Evolutionary conservation across 2,113 vertebrate genomes (phyloP), one percentile per base, ranked within the genome.

Genomic region (Seriola aureovittata): DNA sequence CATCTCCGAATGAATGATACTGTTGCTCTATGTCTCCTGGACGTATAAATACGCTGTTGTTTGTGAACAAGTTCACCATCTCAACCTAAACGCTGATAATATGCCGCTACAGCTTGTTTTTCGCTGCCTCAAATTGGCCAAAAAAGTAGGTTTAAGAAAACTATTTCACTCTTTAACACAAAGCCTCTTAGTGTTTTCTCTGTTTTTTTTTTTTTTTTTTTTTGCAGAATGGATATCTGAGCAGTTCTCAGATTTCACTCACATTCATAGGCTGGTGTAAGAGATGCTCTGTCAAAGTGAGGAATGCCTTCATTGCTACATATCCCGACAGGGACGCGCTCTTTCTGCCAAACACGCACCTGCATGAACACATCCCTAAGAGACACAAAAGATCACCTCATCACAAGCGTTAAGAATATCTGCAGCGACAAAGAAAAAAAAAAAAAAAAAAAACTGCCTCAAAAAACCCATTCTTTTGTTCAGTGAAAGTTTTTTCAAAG

Each of bases 231-330:
- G 77, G 75, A 87, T 80, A 89, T 71, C 58, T 12, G 25, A 80
- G 82, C 73, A 34, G 63, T 8, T 80, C 85, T 91, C 77, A 57
- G 68, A 71, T 91, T 92, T 93, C 86, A 23, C 57, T 57, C 4
- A 46, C 66, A 84, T 84, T 88, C 69, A 59, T 19, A 16, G 19
- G 29, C 50, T 58, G 84, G 63, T 76, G 71, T 75, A 60, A 88
- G 73, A 62, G 84, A 91, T 70, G 81, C 63, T 78, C 21, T 75
- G 81, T 91, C 73, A 68, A 17, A 44, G 58, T 67, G 71, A 88
- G 88, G 90, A 91, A 92, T 89, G 90, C 70, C 54, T 66, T 62
- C 55, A 79, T 71, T 78, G 66, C 89, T 67, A 38, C 70, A 78
- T 86, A 85, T 90, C 85, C 68, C 54, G 44, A 84, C 65, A 76